Evolutionary conservation across 2,797 vertebrate species (phyloP).

Genomic region (Phoeniculus purpureus): DNA sequence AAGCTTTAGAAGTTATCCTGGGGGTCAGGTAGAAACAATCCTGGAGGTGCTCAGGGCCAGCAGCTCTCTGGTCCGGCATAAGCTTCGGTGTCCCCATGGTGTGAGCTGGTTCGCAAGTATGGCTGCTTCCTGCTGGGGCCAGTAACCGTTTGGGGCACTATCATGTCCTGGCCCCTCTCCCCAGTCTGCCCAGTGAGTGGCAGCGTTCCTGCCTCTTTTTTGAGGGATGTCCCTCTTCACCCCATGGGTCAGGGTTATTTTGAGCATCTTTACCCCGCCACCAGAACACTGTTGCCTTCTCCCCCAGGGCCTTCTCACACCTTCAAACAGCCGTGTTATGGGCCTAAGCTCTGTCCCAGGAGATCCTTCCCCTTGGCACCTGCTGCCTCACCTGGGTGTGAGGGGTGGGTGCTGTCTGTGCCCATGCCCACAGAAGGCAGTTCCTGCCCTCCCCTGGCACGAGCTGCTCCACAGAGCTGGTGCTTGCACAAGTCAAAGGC

Average conservation of each 20-base stretch:
- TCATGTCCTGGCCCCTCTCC: neutral
- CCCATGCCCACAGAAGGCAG: neutral
- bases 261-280: neutral
- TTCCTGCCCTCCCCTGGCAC: neutral
- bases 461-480: accelerated
- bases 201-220: neutral
- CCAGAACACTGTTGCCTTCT: neutral
- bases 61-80: no score
- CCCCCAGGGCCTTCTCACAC: neutral
- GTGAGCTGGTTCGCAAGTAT: neutral
- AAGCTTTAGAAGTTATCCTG: no score
- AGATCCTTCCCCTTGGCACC: neutral
- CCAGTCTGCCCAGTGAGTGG: neutral
- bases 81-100: neutral
- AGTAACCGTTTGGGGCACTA: accelerated
- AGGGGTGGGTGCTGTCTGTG: neutral
- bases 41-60: no score
- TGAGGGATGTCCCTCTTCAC: neutral
- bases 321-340: no score
- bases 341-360: neutral
- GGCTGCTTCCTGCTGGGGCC: neutral
- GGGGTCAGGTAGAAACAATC: no score
- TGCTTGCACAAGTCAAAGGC: neutral
- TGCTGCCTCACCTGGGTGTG: neutral
- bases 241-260: neutral